These are phyloP conservation scores for Ginglymostoma cirratum DNA, from an alignment of 2,113 vertebrate species.

Conservation along the genomic window DNA sequence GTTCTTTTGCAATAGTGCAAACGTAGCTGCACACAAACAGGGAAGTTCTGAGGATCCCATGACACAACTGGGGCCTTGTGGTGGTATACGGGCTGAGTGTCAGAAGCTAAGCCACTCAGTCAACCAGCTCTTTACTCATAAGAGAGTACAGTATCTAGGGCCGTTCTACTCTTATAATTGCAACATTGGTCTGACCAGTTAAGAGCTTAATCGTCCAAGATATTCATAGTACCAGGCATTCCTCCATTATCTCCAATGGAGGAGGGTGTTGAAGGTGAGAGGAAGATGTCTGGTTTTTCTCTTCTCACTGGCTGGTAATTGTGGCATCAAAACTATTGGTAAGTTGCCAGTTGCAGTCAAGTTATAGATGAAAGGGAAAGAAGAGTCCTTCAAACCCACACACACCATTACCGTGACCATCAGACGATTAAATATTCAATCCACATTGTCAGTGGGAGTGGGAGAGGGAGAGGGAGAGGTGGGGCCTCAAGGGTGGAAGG, in stretches of 20 bases:
- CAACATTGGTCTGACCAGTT: too few species aligned
- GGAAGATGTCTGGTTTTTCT: neutral
- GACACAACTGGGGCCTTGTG: neutral
- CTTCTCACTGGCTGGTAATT: neutral
- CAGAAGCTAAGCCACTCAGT: neutral
- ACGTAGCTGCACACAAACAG: too few species aligned
- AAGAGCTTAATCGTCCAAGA: neutral
- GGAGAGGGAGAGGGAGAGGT: too few species aligned
- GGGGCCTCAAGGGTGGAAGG: too few species aligned
- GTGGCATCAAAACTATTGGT: neutral
- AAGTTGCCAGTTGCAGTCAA: neutral
- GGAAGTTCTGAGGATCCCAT: too few species aligned
- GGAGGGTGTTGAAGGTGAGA: neutral
- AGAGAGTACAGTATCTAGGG: neutral
- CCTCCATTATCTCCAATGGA: too few species aligned
- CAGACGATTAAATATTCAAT: neutral
- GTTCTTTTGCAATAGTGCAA: too few species aligned
- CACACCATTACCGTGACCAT: neutral
- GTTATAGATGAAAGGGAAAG: neutral
- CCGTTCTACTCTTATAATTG: neutral
- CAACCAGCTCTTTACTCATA: neutral
- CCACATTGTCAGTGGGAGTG: too few species aligned
- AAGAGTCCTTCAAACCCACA: neutral
- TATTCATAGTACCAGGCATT: neutral
- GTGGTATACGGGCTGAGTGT: neutral